Evolutionary conservation across 2,888 invertebrate species (phyloP).

Genomic region (Spodoptera exigua): DNA sequence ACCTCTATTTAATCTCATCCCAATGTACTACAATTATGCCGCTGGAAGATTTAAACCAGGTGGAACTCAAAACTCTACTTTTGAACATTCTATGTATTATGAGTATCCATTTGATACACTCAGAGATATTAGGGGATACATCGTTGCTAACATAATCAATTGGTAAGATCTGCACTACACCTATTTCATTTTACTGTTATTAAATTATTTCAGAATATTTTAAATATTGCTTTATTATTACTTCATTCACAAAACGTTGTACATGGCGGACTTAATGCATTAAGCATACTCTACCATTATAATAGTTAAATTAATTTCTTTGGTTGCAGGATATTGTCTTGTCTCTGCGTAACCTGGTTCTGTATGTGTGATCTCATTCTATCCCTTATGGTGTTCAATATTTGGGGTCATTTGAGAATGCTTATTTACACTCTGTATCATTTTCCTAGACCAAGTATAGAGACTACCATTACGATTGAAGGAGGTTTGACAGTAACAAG

Average conservation of each 20-base stretch:
- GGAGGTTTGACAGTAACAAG: no score
- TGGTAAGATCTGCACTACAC: conserved; percentile 30
- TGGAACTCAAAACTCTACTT: conserved; percentile 27
- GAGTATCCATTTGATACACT: conserved; percentile 8
- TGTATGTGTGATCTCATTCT: conserved; percentile 27
- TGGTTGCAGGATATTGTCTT: conserved; percentile 18
- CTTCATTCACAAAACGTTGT: no score
- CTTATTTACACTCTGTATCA: not conserved
- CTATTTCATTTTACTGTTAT: no score
- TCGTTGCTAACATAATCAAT: conserved; percentile 11
- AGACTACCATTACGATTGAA: no score
- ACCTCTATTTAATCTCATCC: conserved; percentile 9
- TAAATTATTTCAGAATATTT: no score
- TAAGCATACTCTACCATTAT: no score
- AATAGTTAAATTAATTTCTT: not conserved
- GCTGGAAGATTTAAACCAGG: conserved; percentile 23
- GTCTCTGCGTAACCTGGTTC: not conserved
- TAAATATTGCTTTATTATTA: no score
- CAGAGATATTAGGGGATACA: conserved; percentile 31
- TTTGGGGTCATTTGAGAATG: conserved; percentile 34
- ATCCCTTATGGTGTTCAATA: conserved; percentile 19
- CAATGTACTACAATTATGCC: conserved; percentile 30
- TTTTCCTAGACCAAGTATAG: no score
- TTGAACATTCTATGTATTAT: conserved; percentile 35
- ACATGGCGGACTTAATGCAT: no score